A percentile compares a stretch with the other conserved stretches of the same genome.
Evolutionary conservation across 2,888 invertebrate species (phyloP).

Genomic region (Rhyacophila evoluta): DNA sequence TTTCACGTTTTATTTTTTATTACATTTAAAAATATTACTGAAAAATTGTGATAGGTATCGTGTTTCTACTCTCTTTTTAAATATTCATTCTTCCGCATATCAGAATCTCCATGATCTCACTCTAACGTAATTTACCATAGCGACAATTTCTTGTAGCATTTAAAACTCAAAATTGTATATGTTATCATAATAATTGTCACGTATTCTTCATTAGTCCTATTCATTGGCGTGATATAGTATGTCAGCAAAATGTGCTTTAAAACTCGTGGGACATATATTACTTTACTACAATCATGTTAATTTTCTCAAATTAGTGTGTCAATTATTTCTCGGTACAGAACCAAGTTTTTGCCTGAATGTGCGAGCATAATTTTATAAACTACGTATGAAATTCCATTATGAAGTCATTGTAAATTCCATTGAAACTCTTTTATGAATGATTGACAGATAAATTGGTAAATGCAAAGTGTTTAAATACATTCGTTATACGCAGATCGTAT

Average conservation of each 20-base stretch:
- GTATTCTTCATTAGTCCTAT: no score
- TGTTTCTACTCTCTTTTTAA: no score
- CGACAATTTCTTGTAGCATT: background rate
- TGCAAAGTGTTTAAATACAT: no score
- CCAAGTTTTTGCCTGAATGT: background rate
- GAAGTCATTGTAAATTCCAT: background rate
- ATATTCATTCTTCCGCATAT: background rate
- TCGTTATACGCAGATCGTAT: no score
- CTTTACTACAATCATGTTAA: background rate
- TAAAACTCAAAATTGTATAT: background rate
- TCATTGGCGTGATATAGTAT: background rate
- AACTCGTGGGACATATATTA: conserved; percentile 2
- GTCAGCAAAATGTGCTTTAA: background rate
- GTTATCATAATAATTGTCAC: no score
- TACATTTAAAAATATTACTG: background rate
- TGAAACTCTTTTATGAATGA: background rate
- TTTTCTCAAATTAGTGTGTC: conserved; percentile 15
- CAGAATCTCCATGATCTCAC: no score
- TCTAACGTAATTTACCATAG: no score
- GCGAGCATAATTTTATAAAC: background rate
- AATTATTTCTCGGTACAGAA: background rate
- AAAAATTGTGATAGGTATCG: no score
- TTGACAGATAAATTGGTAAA: background rate
- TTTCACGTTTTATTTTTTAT: background rate
- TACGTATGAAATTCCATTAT: background rate